A percentile compares a stretch with the other conserved stretches of the same genome.
These are phyloP conservation scores for Zaprionus ornatus DNA, from an alignment of 1,140 invertebrate species.

Conservation along the genomic window DNA sequence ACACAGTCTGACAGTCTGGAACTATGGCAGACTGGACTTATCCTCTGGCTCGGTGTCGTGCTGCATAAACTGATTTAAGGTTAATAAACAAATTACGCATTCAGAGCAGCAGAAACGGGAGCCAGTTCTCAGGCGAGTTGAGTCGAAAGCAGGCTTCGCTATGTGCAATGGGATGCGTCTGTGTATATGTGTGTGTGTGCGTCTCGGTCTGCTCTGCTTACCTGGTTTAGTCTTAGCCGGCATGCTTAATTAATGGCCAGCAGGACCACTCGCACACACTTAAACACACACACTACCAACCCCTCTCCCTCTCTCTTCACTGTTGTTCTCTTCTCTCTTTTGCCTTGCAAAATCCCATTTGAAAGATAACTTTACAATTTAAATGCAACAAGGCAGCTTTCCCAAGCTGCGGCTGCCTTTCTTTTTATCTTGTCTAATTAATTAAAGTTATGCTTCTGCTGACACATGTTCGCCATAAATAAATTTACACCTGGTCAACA, in stretches of 20 bases:
- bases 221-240: constrained; percentile 35
- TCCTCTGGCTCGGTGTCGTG: constrained; percentile 9
- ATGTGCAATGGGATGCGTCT: constrained; percentile 19
- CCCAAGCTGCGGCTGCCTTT: constrained; percentile 6
- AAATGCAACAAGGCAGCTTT: constrained; percentile 34
- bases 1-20: background rate
- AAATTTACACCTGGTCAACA: constrained; percentile 59
- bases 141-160: constrained; percentile 16
- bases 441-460: constrained; percentile 75
- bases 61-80: constrained; percentile 74
- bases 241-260: constrained; percentile 70
- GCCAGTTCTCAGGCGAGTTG: background rate
- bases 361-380: constrained; percentile 68
- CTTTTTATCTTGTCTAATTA: constrained; percentile 76
- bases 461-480: constrained; percentile 67
- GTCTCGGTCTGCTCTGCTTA: constrained; percentile 18
- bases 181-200: background rate
- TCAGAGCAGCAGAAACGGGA: constrained; percentile 58
- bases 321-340: background rate
- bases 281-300: constrained; percentile 9
- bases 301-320: background rate
- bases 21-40: constrained; percentile 1
- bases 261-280: constrained; percentile 3
- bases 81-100: constrained; percentile 77
- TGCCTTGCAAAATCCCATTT: constrained; percentile 55